Conservation (phyloP, 2,113 vertebrate genomes). For the Syngnathus scovelli region DNA sequence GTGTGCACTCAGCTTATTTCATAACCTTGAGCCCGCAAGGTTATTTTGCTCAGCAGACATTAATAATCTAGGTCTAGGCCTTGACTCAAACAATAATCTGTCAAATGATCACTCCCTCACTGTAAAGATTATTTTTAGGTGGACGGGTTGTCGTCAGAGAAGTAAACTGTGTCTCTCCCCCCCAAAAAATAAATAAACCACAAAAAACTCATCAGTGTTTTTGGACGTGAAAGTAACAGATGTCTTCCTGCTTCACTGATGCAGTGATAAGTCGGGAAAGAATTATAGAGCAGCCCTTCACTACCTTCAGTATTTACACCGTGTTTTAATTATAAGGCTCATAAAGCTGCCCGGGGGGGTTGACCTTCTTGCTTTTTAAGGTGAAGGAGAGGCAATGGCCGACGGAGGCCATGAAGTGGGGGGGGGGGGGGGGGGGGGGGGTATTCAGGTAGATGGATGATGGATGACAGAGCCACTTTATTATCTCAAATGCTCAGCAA, state of each 20-base stretch:
- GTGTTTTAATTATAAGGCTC: slow-evolving; percentile 78
- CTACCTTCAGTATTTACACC: slow-evolving; percentile 72
- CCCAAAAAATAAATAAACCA: not conserved
- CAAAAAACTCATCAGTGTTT: slow-evolving; percentile 36
- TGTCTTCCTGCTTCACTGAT: slow-evolving; percentile 58
- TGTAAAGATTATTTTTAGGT: slow-evolving; percentile 2
- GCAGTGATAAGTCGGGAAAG: slow-evolving; percentile 65
- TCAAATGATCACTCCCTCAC: slow-evolving; percentile 14
- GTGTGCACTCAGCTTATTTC: not conserved
- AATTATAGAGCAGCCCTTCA: slow-evolving; percentile 68
- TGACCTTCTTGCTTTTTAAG: slow-evolving; percentile 70
- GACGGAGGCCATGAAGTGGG: slow-evolving; percentile 32
- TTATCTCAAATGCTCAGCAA: not conserved
- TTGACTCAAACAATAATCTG: slow-evolving; percentile 22
- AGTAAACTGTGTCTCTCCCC: slow-evolving; percentile 10
- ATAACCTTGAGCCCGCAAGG: slow-evolving; percentile 25
- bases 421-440: not conserved
- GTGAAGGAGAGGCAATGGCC: slow-evolving; percentile 68
- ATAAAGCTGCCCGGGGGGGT: slow-evolving; percentile 63
- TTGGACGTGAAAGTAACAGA: slow-evolving; percentile 64
- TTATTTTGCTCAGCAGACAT: slow-evolving; percentile 24
- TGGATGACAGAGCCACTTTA: slow-evolving; percentile 8
- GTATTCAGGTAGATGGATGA: slow-evolving; percentile 21
- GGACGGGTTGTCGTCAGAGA: slow-evolving; percentile 5
- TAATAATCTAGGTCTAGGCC: slow-evolving; percentile 18